A percentile compares a stretch with the other conserved stretches of the same genome.
phyloP scores from a whole-genome alignment of 53 echinoderm and acorn worm species.

The Astropecten irregularis region DNA sequence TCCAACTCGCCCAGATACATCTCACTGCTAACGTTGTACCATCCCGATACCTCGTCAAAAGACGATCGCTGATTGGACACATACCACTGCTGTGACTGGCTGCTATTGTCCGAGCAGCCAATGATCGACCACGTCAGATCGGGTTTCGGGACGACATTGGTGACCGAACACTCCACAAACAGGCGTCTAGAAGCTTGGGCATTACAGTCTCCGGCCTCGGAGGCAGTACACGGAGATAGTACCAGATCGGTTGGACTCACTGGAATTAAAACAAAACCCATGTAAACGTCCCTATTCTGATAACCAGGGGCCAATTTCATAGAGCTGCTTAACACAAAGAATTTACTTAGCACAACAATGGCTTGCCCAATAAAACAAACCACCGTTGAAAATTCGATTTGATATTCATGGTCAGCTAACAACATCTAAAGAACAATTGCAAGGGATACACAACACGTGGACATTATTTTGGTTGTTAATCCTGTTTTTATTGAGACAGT shows the following conservation, averaged over 20 bases:
- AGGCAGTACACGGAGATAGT: neutral
- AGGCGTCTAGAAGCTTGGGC: neutral
- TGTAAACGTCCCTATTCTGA: too few relatives aligned
- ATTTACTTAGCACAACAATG: too few relatives aligned
- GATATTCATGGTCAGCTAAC: too few relatives aligned
- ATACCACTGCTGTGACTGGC: slow-evolving; percentile 5
- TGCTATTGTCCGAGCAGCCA: neutral
- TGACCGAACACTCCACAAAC: slow-evolving; percentile 10
- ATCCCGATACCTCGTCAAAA: neutral
- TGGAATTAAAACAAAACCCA: neutral
- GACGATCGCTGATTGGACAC: slow-evolving; percentile 19
- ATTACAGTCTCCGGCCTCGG: neutral
- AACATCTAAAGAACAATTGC: too few relatives aligned
- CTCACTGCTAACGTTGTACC: slow-evolving; percentile 7
- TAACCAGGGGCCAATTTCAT: too few relatives aligned
- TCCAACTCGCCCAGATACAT: slow-evolving; percentile 17
- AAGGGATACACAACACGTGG: too few relatives aligned
- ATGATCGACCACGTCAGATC: slow-evolving; percentile 16
- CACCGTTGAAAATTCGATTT: too few relatives aligned
- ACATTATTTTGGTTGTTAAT: too few relatives aligned
- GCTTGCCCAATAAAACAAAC: too few relatives aligned
- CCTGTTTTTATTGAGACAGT: too few relatives aligned
- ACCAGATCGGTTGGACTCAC: neutral
- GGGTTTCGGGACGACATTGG: slow-evolving; percentile 5
- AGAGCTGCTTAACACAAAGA: too few relatives aligned